Conservation (phyloP, 2,113 vertebrate genomes). For the Nettapus auritus region DNA sequence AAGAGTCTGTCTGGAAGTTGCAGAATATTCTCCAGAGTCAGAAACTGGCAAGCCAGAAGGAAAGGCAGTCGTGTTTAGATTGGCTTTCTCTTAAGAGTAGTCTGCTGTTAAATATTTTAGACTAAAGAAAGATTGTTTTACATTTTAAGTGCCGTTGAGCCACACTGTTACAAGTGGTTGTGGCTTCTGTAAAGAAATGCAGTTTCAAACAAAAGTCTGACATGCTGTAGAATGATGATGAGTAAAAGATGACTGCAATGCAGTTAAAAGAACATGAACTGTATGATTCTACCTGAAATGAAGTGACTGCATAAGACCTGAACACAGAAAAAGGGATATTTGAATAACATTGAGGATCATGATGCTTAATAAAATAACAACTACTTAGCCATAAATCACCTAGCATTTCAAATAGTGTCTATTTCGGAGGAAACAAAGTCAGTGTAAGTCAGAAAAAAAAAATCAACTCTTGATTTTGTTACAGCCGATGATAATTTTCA, state of each 20-base stretch:
- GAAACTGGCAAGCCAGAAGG: neutral
- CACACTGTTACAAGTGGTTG: neutral
- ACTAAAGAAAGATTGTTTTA: neutral
- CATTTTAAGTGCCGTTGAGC: neutral
- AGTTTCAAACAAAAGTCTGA: neutral
- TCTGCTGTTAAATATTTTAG: neutral
- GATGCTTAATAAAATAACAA: neutral
- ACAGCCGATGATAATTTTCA: neutral
- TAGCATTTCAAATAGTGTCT: neutral
- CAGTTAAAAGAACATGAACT: neutral
- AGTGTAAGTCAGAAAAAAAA: neutral
- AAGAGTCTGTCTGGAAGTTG: neutral
- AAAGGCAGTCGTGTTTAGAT: neutral
- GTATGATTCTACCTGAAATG: neutral
- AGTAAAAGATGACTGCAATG: neutral
- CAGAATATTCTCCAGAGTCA: neutral
- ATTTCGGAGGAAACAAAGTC: neutral
- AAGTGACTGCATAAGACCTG: neutral
- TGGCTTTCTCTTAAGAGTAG: neutral
- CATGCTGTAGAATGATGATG: neutral
- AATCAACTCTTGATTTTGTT: neutral
- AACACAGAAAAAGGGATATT: neutral
- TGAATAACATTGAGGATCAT: neutral
- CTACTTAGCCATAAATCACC: neutral
- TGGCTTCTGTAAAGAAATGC: neutral